phyloP scores from a whole-genome alignment of 2,113 vertebrate genomes.

The Heterotilapia buettikoferi region DNA sequence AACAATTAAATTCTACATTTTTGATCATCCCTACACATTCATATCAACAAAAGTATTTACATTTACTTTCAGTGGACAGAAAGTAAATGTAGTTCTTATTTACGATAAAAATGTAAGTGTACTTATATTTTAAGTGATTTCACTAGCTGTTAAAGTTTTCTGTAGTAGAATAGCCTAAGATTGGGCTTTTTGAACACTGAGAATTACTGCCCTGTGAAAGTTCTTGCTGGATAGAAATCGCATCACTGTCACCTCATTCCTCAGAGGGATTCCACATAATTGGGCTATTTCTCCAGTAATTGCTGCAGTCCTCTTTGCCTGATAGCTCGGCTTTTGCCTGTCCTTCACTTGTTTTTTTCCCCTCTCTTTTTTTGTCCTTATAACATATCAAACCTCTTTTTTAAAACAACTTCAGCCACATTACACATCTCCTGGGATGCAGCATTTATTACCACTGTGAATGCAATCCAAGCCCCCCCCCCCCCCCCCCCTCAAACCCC shows the following conservation, averaged over 20 bases:
- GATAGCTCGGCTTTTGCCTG: slow-evolving; percentile 12
- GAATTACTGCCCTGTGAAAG: not conserved
- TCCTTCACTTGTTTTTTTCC: slow-evolving; percentile 10
- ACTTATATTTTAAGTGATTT: not conserved
- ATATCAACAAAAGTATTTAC: not conserved
- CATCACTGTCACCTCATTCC: slow-evolving; percentile 27
- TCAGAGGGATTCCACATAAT: slow-evolving; percentile 35
- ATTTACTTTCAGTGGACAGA: not conserved
- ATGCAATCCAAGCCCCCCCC: not conserved
- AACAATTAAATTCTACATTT: not conserved
- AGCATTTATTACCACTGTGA: not conserved
- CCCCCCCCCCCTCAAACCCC: not conserved
- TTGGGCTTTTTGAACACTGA: not conserved
- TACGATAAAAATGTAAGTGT: not conserved
- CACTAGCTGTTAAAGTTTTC: not conserved
- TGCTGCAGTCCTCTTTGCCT: slow-evolving; percentile 26
- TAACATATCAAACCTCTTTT: not conserved
- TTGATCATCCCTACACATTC: not conserved
- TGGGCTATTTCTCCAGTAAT: slow-evolving; percentile 48
- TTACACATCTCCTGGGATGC: not conserved
- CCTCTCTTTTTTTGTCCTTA: not conserved
- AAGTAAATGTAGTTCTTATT: not conserved
- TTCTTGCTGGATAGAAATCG: not conserved
- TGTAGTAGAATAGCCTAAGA: not conserved
- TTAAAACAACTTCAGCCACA: not conserved